Evolutionary conservation across 2,113 vertebrate species (phyloP).

Genomic region (Tautogolabrus adspersus): DNA sequence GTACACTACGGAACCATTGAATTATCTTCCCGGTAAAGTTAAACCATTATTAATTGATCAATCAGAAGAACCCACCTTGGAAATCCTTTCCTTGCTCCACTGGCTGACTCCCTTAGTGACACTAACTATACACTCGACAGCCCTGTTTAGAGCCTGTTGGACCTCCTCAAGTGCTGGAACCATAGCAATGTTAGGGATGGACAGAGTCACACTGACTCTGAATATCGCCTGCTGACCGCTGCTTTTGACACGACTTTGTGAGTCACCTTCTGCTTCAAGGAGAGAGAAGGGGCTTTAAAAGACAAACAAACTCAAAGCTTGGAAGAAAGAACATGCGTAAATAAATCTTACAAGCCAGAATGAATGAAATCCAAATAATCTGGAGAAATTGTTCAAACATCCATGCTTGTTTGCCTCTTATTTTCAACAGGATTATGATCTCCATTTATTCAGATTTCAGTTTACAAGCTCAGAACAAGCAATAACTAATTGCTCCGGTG

Average conservation of each 20-base stretch:
- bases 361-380: background rate
- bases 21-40: no score
- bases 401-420: no score
- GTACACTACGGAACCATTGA: background rate
- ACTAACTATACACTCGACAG: slow-evolving; percentile 87
- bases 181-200: slow-evolving; percentile 90
- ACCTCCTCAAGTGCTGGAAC: slow-evolving; percentile 90
- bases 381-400: no score
- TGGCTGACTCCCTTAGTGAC: slow-evolving; percentile 90
- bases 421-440: no score
- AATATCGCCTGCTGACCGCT: slow-evolving; percentile 85
- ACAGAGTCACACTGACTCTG: slow-evolving; percentile 84
- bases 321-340: background rate
- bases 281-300: slow-evolving; percentile 15
- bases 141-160: slow-evolving; percentile 89
- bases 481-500: no score
- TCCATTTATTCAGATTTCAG: no score
- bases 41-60: background rate
- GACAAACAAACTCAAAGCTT: background rate
- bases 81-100: slow-evolving; percentile 90
- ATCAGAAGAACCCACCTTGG: slow-evolving; percentile 83
- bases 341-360: background rate
- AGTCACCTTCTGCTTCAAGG: slow-evolving; percentile 78
- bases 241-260: slow-evolving; percentile 71
- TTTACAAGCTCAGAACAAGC: no score